Percentiles rank a stretch among this genome's conserved stretches.
phyloP scores from a whole-genome alignment of 2,888 invertebrate genomes.

The Philaethria dido region DNA sequence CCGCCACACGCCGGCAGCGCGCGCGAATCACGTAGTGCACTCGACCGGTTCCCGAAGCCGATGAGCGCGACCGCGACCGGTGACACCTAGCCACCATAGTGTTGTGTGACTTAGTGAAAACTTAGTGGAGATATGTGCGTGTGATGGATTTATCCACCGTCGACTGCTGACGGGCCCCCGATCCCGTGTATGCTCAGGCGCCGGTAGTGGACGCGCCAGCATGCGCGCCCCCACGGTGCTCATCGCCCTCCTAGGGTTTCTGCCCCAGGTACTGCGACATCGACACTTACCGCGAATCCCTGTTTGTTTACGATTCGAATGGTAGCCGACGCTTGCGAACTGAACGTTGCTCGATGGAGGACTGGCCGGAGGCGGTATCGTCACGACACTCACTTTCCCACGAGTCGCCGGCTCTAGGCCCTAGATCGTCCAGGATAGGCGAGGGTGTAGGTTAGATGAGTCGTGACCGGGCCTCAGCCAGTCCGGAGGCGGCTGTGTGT shows the following conservation, averaged over 20 bases:
- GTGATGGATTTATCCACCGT: conserved; percentile 79
- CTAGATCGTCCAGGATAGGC: conserved; percentile 76
- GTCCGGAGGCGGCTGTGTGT: conserved; percentile 70
- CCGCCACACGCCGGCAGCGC: conserved; percentile 61
- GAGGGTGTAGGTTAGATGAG: conserved; percentile 68
- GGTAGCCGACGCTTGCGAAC: conserved; percentile 46
- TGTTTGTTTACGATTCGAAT: conserved; percentile 62
- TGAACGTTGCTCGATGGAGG: conserved; percentile 44
- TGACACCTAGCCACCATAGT: conserved; percentile 79
- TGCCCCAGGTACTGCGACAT: conserved; percentile 79
- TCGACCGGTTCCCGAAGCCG: conserved; percentile 78
- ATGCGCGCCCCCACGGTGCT: conserved; percentile 83
- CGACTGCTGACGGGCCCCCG: conserved; percentile 73
- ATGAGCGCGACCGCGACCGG: conserved; percentile 67
- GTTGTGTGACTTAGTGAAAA: conserved; percentile 82
- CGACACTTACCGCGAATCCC: conserved; percentile 71
- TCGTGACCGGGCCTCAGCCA: conserved; percentile 77
- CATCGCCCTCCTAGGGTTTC: conserved; percentile 83
- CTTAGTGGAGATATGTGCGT: conserved; percentile 63
- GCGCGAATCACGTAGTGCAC: conserved; percentile 81
- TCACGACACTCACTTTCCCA: conserved; percentile 77
- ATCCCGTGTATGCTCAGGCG: conserved; percentile 79
- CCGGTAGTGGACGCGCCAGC: conserved; percentile 81
- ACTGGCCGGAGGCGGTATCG: conserved; percentile 54
- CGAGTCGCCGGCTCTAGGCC: conserved; percentile 58